Conservation (phyloP, 2,888 invertebrate genomes). For the Toxonevra muliebris region DNA sequence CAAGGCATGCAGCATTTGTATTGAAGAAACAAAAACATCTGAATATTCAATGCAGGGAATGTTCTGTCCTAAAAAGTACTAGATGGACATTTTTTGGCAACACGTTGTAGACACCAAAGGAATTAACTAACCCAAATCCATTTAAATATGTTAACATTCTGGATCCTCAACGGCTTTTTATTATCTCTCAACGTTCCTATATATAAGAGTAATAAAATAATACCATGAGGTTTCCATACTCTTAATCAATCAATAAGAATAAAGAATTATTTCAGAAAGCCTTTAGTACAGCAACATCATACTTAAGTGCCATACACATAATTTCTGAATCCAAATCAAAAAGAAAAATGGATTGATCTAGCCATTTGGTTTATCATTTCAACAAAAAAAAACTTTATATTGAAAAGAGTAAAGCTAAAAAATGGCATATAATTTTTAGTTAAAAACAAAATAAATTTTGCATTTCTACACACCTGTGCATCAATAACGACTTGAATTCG, state of each 20-base stretch:
- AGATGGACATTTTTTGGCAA: too few relatives aligned
- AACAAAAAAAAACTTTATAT: constrained; percentile 26
- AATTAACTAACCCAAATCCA: too few relatives aligned
- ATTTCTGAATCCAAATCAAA: constrained; percentile 31
- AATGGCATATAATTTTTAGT: constrained; percentile 9
- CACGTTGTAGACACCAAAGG: too few relatives aligned
- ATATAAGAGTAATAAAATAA: too few relatives aligned
- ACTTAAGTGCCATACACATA: constrained; percentile 41
- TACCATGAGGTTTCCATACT: too few relatives aligned
- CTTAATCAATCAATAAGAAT: not conserved
- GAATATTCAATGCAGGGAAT: too few relatives aligned
- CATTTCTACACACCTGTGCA: constrained; percentile 72
- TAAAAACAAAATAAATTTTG: not conserved
- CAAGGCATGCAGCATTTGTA: too few relatives aligned
- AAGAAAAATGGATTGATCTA: constrained; percentile 24
- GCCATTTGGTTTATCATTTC: constrained; percentile 33
- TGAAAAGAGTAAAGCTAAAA: constrained; percentile 7
- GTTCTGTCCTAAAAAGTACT: too few relatives aligned
- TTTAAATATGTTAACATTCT: too few relatives aligned
- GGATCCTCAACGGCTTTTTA: too few relatives aligned
- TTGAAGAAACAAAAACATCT: too few relatives aligned
- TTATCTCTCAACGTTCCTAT: too few relatives aligned
- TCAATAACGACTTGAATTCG: constrained; percentile 95
- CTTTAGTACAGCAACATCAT: constrained; percentile 52
- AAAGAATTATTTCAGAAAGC: constrained; percentile 53